Base-by-base conservation (phyloP, 2,888 invertebrate species). In the Teleogryllus oceanicus region DNA sequence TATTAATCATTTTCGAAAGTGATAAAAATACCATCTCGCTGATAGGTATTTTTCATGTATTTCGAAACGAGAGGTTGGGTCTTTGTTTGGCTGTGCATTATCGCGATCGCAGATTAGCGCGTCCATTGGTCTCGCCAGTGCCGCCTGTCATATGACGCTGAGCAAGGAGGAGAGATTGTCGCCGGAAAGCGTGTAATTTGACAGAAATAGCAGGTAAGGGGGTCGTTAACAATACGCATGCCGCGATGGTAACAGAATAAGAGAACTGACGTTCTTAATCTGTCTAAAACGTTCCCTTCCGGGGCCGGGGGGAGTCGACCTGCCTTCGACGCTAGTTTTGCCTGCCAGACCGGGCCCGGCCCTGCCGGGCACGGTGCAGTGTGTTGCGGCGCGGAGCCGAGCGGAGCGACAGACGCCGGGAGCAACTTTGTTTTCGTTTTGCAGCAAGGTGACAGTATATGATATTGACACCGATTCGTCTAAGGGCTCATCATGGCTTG, bases 401-500 rank as follows among this genome's bases (percentile, higher is more conserved):
- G 18, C 62, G 62, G 13, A n/a, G 13, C n/a, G 62, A 62, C 62
- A n/a, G 62, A 62, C 62, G 62, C 16, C 62, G 62, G 16, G 62
- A 13, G 8, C 62, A n/a, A 18, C 62, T 62, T 62, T n/a, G 37
- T 37, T 37, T 37, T 37, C 37, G 37, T 62, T 13, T 62, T 62
- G 62, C 62, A 62, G 62, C 62, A 62, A n/a, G 13, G 62, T 37
- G 37, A 37, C 62, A n/a, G 62, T 62, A n/a, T 62, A 62, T n/a
- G 62, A n/a, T 62, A n/a, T 62, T 62, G 16, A 62, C 62, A 13
- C 62, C 62, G 62, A 37, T 37, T 37, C 37, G 37, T 37, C 37
- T 37, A 37, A 37, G 8, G 37, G 37, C 37, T 37, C 37, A 62
- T n/a, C 62, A 96, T 96, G 96, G 95, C 96, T 88, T 96, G 96